Evolutionary conservation across 2,113 vertebrate species (phyloP).

Genomic region (Megaptera novaeangliae): DNA sequence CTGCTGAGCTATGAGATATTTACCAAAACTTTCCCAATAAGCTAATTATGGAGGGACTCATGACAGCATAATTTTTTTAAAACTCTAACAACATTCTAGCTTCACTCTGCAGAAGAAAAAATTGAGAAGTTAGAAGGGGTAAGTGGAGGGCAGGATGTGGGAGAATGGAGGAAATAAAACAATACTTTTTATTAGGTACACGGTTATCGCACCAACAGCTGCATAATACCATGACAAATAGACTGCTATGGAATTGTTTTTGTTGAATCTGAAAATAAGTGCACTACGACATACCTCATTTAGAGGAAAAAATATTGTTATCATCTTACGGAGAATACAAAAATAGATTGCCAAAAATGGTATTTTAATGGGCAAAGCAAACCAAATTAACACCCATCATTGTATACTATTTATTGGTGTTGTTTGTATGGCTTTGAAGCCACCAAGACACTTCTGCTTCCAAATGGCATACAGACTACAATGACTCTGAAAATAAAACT

Average conservation of each 20-base stretch:
- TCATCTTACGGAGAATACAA: background rate
- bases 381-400: background rate
- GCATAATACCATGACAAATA: background rate
- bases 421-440: background rate
- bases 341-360: slow-evolving; percentile 6
- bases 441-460: background rate
- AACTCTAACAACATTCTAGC: background rate
- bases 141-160: background rate
- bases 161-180: background rate
- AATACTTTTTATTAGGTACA: background rate
- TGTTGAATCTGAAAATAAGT: background rate
- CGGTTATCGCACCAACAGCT: background rate
- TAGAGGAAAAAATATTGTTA: background rate
- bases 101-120: background rate
- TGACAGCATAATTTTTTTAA: background rate
- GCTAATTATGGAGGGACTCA: background rate
- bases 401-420: background rate
- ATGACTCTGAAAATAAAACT: background rate
- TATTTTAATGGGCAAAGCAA: background rate
- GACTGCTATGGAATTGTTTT: background rate
- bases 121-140: background rate
- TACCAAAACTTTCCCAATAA: background rate
- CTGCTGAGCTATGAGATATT: background rate
- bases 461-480: background rate
- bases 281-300: background rate